Evolutionary conservation across 2,113 vertebrate genomes (phyloP), one percentile per base, ranked within the genome.

Genomic region (Nanorana parkeri): DNA sequence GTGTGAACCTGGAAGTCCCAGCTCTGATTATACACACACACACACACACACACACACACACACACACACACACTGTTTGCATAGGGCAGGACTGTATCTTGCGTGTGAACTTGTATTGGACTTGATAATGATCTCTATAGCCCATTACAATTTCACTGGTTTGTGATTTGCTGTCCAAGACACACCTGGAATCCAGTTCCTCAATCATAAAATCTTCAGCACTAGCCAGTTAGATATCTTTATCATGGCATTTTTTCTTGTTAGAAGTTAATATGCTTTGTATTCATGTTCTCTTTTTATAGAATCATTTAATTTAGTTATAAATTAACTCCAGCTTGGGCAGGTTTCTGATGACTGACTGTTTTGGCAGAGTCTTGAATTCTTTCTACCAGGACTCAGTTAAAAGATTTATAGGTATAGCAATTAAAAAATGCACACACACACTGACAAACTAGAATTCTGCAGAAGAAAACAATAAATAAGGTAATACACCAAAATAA

Each of bases 121-220:
- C 65, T 87, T 24, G 90, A 92, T 90, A 91, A 89, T 89, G 90
- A 88, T 87, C 88, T 24, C 85, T 87, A 85, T 86, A 83, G 87
- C 87, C 88, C 87, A 91, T 90, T 91, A 91, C 87, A 68, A 90
- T 91, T 90, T 95, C 91, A 93, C 89, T 90, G 92, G 92, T 93
- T 90, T 92, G 75, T 85, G 88, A 88, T 90, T 88, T 84, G 87
- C 88, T 91, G 84, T 86, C 89, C 84, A 85, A 88, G 90, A 90
- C 93, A 92, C 92, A 92, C 94, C 93, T 95, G 91, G 85, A 90
- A 93, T 92, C 95, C 94, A 96, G 92, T 94, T 94, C 93, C 90
- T 90, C 85, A 89, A 94, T 84, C 87, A 87, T 93, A 94, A 94
- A 94, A 91, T 90, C 90, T 89, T 28, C 86, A 84, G 87, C 85